Evolutionary conservation across 1,140 invertebrate species (phyloP), one percentile per base, ranked within the genome.

Genomic region (Platyura marginata): DNA sequence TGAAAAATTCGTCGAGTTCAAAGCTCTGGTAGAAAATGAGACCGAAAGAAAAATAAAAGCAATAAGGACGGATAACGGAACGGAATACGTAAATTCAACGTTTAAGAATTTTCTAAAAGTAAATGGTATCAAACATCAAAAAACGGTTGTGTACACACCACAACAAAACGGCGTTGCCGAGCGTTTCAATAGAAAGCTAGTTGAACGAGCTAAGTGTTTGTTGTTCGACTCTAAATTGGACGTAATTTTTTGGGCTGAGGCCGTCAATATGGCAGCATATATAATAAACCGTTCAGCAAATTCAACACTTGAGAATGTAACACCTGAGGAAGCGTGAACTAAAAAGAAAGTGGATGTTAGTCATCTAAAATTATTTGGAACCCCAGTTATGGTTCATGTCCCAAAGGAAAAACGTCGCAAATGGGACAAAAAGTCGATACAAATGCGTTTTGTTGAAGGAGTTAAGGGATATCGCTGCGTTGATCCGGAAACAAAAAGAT

Each of bases 201-300:
- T 21, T 5, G 48, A 46, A 49, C 43, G 9, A 53, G 54, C 42
- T 61, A 63, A 44, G 59, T 57, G 29, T 47, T 10, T n/a, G 57
- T 33, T 42, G 18, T 43, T 43, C 22, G 42, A 37, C 20, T 33
- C 42, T 2, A 15, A 38, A n/a, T 16, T 64, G 18, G 42, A 46
- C 9, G 56, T 56, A 44, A 48, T 37, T 29, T 46, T 59, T 35
- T 66, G 59, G 57, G 62, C 55, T 5, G 62, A 64, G 49, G 59
- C 58, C n/a, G 42, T 57, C 2, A 57, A 61, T 46, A 60, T 53
- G n/a, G 55, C 59, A 16, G 54, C 46, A 2, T 60, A 53, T 45
- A 47, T 62, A 0, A 32, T 63, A 10, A 68, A 68, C 46, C 1
- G 42, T 3, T 19, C 32, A 5, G 62, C 44, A 62, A 51, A 40